Base-by-base conservation (phyloP, 1,140 invertebrate species). In the Drosophila rufa region DNA sequence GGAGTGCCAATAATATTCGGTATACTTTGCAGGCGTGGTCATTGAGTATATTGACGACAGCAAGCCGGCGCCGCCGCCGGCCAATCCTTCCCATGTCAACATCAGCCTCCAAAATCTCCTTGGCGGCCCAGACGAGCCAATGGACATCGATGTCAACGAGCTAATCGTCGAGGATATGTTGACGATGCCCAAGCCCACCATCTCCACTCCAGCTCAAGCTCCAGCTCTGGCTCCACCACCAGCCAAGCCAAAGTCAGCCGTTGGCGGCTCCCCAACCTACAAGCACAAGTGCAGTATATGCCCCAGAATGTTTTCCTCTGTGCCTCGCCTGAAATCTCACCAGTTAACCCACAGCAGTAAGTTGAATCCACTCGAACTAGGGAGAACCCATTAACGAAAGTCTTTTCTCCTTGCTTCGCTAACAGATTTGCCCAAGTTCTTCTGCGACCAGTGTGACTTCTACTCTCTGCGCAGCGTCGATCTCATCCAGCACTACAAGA, bases 371-470 rank as follows among this genome's bases (percentile, higher is more conserved):
- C 27, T n/a, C 2, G 15, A 43, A 9, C 47, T 1, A 1, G 3
- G 22, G 7, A 30, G 7, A 19, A 27, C 8, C 14, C 40, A 22
- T 15, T 43, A 15, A 25, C 19, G 42, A 36, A 46, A 25, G 1
- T 7, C 12, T 30, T 8, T 33, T 43, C 9, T 14, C 27, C 11
- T 51, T 53, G 0, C 7, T 64, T 56, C 38, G 0, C 19, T 22
- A 25, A 62, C 60, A 92, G 91, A 92, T 84, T 78, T 92, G 46
- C 91, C 91, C 1, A 92, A 92, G 43, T 92, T 87, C 40, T 91
- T 79, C 57, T 92, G 91, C 42, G 91, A 92, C 70, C 84, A 87
- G 47, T 92, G 91, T 43, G 30, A 51, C 4, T 92, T 71, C 22
- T 86, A 80, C 66, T 84, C 91, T 22, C 71, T 92, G 56, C 82